phyloP scores from a whole-genome alignment of 2,888 invertebrate genomes.

The Auanema sp. region DNA sequence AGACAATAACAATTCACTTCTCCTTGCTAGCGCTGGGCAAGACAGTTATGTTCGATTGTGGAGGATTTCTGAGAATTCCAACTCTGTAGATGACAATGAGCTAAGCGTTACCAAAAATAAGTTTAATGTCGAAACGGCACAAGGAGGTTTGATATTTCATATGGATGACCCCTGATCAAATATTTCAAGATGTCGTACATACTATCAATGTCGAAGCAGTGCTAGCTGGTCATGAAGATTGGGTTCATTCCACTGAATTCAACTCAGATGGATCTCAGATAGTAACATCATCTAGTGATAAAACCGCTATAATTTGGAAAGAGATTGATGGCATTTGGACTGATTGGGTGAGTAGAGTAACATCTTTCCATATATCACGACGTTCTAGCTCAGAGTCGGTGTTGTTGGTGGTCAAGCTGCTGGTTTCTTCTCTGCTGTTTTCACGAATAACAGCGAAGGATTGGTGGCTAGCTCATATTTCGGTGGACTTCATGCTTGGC shows the following conservation, averaged over 20 bases:
- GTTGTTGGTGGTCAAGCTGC: constrained; percentile 57
- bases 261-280: constrained; percentile 32
- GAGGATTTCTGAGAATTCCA: constrained; percentile 16
- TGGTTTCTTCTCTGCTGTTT: constrained; percentile 54
- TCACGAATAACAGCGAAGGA: constrained; percentile 23
- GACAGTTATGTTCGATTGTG: constrained; percentile 45
- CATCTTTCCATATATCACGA: neutral
- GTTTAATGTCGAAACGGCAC: constrained; percentile 7
- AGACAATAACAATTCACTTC: constrained; percentile 25
- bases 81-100: constrained; percentile 24
- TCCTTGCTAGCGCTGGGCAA: constrained; percentile 40
- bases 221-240: constrained; percentile 85
- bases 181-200: constrained; percentile 5
- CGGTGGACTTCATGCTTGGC: constrained; percentile 52
- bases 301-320: constrained; percentile 55
- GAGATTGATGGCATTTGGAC: constrained; percentile 23
- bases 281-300: constrained; percentile 57
- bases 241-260: constrained; percentile 82
- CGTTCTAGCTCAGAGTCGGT: constrained; percentile 31
- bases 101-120: constrained; percentile 32
- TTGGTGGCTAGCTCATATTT: constrained; percentile 47
- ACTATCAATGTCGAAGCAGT: constrained; percentile 72
- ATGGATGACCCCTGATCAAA: too few species aligned
- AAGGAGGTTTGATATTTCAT: constrained; percentile 7
- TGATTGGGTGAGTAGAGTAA: constrained; percentile 17